Base-by-base conservation (phyloP, 2,888 invertebrate species). In the Spicauda simplicius region DNA sequence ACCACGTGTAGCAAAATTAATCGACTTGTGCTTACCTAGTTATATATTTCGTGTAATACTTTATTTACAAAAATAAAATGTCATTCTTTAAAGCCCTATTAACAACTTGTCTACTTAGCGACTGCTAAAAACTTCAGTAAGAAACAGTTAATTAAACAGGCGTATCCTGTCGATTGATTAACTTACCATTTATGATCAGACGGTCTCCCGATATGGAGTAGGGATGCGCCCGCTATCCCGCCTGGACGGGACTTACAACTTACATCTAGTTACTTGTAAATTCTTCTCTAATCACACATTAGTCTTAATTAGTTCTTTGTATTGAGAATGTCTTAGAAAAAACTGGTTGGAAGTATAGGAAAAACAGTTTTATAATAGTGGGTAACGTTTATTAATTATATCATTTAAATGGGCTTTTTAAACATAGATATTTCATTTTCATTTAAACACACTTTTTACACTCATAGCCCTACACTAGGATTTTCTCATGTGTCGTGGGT, bases 111-210 rank as follows among this genome's bases (percentile, higher is more conserved):
- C 45, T 45, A 45, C 10, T 50, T 50, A 50, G n/a, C 50, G 18
- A 18, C 6, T 18, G 50, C 18, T 20, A 52, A 61, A 61, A 52
- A 60, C 52, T 14, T 61, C 52, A 41, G 52, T 30, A 53, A 61
- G 61, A 48, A 50, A 50, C 33, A 18, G 33, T 48, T 64, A 64
- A 64, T 56, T 64, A 64, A 64, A 56, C 64, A 56, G 56, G 64
- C 64, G 56, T 64, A 56, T 50, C 64, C 48, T 19, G 55, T 56
- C 48, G 63, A 63, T 63, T 56, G 56, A 64, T 64, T 64, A 64
- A 56, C 33, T 56, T 56, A 14, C 56, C 55, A 33, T 64, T 64
- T 56, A 56, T 50, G 53, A 41, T 61, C 60, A 52, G 30, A 50
- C 11, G 16, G 1, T 18, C n/a, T 8, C 33, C 33, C 30, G 33